phyloP scores from a whole-genome alignment of 2,888 invertebrate genomes.

The Diaperis boleti region DNA sequence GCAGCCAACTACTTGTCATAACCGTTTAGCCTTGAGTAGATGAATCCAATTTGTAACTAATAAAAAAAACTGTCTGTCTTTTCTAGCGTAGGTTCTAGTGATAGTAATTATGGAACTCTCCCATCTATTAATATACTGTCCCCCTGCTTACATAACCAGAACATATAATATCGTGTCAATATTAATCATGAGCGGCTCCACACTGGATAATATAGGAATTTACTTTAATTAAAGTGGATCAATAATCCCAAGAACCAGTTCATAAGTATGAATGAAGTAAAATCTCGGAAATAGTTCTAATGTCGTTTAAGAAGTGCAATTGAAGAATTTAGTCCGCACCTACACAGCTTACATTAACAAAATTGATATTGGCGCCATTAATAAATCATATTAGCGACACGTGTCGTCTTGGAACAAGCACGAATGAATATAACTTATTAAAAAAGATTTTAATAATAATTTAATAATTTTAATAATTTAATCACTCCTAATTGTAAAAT shows the following conservation, averaged over 20 bases:
- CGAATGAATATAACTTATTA: too few relatives aligned
- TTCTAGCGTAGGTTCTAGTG: too few relatives aligned
- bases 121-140: background rate
- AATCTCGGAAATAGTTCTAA: constrained; percentile 17
- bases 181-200: constrained; percentile 7
- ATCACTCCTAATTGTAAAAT: too few relatives aligned
- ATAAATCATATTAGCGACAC: constrained; percentile 15
- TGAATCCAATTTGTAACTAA: too few relatives aligned
- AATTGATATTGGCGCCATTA: constrained; percentile 27
- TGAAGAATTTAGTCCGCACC: constrained; percentile 19
- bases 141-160: constrained; percentile 10
- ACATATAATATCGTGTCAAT: constrained; percentile 14
- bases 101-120: background rate
- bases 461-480: too few relatives aligned
- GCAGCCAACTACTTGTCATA: too few relatives aligned
- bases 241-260: constrained; percentile 20
- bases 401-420: constrained; percentile 7
- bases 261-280: background rate
- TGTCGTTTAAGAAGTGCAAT: constrained; percentile 20
- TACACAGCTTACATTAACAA: constrained; percentile 15
- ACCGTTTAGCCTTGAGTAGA: too few relatives aligned
- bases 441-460: too few relatives aligned
- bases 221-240: constrained; percentile 30
- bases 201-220: constrained; percentile 25
- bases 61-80: too few relatives aligned